Percentiles rank a stretch among this genome's conserved stretches.
Conservation (phyloP, 1,140 invertebrate genomes). For the Euborellia annulipes region DNA sequence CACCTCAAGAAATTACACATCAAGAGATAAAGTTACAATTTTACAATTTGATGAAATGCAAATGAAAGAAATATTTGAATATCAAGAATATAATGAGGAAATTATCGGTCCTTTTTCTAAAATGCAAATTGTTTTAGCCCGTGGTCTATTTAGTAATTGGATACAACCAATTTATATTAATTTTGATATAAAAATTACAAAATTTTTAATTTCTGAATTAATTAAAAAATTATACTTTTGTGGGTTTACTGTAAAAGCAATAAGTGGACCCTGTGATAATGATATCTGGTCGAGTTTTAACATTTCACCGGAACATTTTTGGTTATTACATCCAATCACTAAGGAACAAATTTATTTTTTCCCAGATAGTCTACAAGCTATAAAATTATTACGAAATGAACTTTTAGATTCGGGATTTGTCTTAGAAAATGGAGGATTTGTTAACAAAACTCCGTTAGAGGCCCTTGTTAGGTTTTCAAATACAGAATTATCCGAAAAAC, state of each 20-base stretch:
- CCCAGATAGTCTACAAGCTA: conserved; percentile 15
- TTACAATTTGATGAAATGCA: conserved; percentile 22
- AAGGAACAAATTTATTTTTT: conserved; percentile 14
- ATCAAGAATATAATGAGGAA: conserved; percentile 21
- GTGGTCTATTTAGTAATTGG: conserved; percentile 23
- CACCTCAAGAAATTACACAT: too few species aligned
- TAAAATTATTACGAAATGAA: conserved; percentile 18
- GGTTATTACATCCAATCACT: conserved; percentile 13
- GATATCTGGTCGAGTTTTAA: conserved; percentile 9
- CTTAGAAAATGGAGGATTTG: background rate
- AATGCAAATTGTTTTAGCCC: conserved; percentile 22
- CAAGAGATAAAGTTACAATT: conserved; percentile 10
- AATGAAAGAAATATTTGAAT: conserved; percentile 21
- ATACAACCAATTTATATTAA: conserved; percentile 24
- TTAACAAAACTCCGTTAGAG: too few species aligned
- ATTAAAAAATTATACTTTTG: conserved; percentile 18
- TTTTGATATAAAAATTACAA: conserved; percentile 23
- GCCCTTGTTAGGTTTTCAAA: too few species aligned
- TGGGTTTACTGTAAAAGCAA: conserved; percentile 15
- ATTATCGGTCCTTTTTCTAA: conserved; percentile 22
- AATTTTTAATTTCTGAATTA: conserved; percentile 13
- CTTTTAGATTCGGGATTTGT: conserved; percentile 18
- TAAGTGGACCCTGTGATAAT: background rate
- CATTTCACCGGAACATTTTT: conserved; percentile 8
- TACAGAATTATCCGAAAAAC: too few species aligned